These are phyloP conservation scores for Oncorhynchus mykiss DNA, from an alignment of 2,113 vertebrate genomes.

Conservation along the genomic window DNA sequence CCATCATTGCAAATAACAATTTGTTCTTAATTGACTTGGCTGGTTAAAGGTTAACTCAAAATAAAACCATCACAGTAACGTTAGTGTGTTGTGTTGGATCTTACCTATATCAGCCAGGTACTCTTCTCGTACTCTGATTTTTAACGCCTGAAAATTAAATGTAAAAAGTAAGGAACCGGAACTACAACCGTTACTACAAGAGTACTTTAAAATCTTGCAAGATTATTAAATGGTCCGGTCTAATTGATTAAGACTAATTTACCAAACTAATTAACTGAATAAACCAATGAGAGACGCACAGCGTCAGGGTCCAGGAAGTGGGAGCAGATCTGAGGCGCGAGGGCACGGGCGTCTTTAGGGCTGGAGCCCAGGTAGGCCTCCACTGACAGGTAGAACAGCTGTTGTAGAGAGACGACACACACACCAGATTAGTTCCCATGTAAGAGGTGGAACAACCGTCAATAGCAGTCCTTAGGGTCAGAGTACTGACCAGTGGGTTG, in stretches of 20 bases:
- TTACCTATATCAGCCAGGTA: constrained; percentile 86
- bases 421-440: neutral
- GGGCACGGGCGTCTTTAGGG: constrained; percentile 80
- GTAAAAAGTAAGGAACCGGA: neutral
- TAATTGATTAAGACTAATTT: neutral
- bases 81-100: constrained; percentile 18
- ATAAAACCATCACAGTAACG: neutral
- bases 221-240: neutral
- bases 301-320: constrained; percentile 87
- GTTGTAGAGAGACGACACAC: constrained; percentile 7
- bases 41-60: too few relatives aligned
- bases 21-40: too few relatives aligned
- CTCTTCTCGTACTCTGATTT: constrained; percentile 84
- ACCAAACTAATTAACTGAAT: too few relatives aligned
- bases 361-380: constrained; percentile 85
- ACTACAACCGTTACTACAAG: neutral
- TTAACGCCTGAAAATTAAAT: constrained; percentile 75
- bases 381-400: constrained; percentile 90
- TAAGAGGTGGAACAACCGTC: too few relatives aligned
- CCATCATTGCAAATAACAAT: too few relatives aligned
- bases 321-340: constrained; percentile 86
- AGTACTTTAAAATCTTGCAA: neutral
- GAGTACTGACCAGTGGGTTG: constrained; percentile 81
- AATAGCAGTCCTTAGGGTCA: too few relatives aligned
- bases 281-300: constrained; percentile 65